A percentile compares a stretch with the other conserved stretches of the same genome.
These are phyloP conservation scores for Pogonomyrmex barbatus DNA, from an alignment of 1,140 invertebrate genomes.

Conservation along the genomic window DNA sequence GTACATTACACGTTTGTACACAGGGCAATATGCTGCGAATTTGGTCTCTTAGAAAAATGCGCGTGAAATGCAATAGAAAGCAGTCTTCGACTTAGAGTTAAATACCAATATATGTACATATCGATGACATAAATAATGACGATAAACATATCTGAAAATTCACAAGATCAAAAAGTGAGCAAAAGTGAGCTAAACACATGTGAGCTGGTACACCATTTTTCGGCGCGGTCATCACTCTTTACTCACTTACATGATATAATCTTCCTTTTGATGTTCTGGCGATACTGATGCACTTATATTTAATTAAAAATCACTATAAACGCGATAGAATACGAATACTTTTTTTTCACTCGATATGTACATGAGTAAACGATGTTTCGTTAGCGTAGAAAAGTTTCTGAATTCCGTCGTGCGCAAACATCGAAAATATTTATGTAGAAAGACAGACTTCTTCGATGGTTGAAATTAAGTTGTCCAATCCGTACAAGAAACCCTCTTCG, in stretches of 20 bases:
- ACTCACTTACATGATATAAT: background rate
- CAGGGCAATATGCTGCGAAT: background rate
- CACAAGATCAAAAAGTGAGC: background rate
- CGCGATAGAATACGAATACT: slow-evolving; percentile 29
- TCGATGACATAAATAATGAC: slow-evolving; percentile 37
- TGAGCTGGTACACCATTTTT: background rate
- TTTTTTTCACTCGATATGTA: slow-evolving; percentile 35
- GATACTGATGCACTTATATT: slow-evolving; percentile 5
- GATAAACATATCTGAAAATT: background rate
- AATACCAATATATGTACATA: slow-evolving; percentile 29
- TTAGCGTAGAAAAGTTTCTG: background rate
- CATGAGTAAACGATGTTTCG: slow-evolving; percentile 24
- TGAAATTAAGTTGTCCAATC: slow-evolving; percentile 94
- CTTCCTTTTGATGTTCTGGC: background rate
- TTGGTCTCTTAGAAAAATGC: slow-evolving; percentile 54
- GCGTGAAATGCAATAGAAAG: slow-evolving; percentile 56
- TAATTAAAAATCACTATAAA: slow-evolving; percentile 14
- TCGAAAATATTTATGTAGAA: slow-evolving; percentile 15
- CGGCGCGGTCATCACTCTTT: background rate
- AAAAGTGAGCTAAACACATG: slow-evolving; percentile 20
- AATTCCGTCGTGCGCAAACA: background rate
- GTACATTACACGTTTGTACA: slow-evolving; percentile 60
- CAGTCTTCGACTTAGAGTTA: slow-evolving; percentile 44
- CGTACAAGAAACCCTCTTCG: slow-evolving; percentile 97
- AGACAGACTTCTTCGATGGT: slow-evolving; percentile 76